Evolutionary conservation across 1,140 invertebrate species (phyloP).

Genomic region (Triops cancriformis): DNA sequence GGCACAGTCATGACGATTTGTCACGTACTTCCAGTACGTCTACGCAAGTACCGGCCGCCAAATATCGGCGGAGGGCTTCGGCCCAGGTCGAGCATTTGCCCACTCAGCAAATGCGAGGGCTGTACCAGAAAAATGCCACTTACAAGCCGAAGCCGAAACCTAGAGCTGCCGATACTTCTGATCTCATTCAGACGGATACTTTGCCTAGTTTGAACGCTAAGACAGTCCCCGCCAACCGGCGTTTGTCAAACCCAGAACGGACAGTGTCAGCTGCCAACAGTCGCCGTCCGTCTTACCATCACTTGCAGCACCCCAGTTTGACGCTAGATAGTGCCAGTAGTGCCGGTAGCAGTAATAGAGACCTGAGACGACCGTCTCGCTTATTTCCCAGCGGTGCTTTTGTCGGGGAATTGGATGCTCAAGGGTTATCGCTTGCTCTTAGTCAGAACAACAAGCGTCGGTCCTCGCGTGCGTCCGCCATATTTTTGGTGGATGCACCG

Average conservation of each 20-base stretch:
- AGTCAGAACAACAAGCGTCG: constrained; percentile 15
- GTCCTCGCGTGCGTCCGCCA: constrained; percentile 21
- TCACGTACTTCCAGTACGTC: background rate
- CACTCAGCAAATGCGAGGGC: background rate
- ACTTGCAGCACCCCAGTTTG: constrained; percentile 11
- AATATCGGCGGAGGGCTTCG: constrained; percentile 19
- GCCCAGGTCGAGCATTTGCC: constrained; percentile 3
- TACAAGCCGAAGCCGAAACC: background rate
- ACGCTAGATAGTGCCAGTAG: constrained; percentile 1
- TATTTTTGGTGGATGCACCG: constrained; percentile 21
- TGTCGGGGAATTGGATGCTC: background rate
- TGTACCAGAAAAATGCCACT: background rate
- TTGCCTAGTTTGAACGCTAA: background rate
- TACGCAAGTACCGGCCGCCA: background rate
- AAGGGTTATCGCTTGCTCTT: background rate
- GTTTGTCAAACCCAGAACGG: background rate
- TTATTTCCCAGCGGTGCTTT: background rate
- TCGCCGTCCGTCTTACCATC: constrained; percentile 18
- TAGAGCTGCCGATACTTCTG: background rate
- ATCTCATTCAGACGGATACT: background rate
- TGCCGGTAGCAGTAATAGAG: background rate
- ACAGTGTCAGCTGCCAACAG: background rate
- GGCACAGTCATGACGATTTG: constrained; percentile 25
- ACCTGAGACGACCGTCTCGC: background rate
- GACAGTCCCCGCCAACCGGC: background rate